Evolutionary conservation across 2,888 invertebrate species (phyloP).

Genomic region (Gerris lacustris): DNA sequence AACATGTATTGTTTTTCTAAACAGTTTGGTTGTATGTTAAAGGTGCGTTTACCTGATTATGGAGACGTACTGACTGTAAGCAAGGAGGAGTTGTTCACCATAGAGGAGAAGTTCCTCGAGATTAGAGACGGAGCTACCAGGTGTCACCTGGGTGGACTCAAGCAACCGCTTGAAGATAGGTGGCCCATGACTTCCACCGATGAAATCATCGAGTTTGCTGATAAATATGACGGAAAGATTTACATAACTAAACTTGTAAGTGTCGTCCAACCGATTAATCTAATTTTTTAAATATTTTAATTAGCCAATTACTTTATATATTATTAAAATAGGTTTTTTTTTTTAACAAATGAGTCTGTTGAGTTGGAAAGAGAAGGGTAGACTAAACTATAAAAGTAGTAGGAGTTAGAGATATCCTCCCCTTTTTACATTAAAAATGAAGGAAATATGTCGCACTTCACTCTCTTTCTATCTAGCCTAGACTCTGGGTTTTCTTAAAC

Average conservation of each 20-base stretch:
- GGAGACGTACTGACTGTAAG: conserved; percentile 44
- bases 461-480: background rate
- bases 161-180: conserved; percentile 49
- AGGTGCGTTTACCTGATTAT: conserved; percentile 55
- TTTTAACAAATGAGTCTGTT: no score
- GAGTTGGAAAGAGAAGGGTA: no score
- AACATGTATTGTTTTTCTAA: no score
- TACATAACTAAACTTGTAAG: conserved; percentile 46
- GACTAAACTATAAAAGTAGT: no score
- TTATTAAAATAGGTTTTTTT: no score
- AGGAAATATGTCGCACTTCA: no score
- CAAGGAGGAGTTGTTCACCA: conserved; percentile 39
- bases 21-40: background rate
- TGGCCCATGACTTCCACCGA: conserved; percentile 53
- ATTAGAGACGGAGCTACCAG: conserved; percentile 48
- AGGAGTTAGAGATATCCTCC: no score
- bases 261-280: conserved; percentile 7
- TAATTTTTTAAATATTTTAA: no score
- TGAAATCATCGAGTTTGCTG: conserved; percentile 45
- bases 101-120: conserved; percentile 42
- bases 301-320: no score
- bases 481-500: background rate
- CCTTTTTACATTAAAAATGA: no score
- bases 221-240: conserved; percentile 38
- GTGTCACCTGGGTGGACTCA: conserved; percentile 58